phyloP scores from a whole-genome alignment of 2,888 invertebrate genomes.

The Stegophylla sp. region DNA sequence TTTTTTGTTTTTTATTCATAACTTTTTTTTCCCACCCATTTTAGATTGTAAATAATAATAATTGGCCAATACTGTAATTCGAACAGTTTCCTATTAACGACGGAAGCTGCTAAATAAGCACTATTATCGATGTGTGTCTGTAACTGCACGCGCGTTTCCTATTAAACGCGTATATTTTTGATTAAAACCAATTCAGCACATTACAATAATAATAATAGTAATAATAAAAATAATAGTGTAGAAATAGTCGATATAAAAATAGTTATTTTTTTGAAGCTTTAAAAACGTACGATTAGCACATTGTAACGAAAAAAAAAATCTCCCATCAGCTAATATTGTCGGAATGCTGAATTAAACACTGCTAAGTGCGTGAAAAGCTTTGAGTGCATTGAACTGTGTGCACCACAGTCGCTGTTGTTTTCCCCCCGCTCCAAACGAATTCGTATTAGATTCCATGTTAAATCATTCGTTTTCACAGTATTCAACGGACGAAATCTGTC shows the following conservation, averaged over 20 bases:
- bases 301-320: background rate
- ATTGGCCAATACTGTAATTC: slow-evolving; percentile 32
- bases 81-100: slow-evolving; percentile 16
- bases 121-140: background rate
- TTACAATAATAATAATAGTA: no score
- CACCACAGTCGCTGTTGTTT: no score
- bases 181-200: slow-evolving; percentile 14
- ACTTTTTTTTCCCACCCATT: background rate
- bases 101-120: slow-evolving; percentile 46
- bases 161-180: slow-evolving; percentile 13
- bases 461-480: no score
- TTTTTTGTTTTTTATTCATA: background rate
- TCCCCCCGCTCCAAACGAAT: no score
- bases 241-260: background rate
- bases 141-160: background rate
- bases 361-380: background rate
- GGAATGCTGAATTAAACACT: background rate
- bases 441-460: no score
- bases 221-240: background rate
- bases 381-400: slow-evolving; percentile 1
- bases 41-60: background rate
- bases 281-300: background rate
- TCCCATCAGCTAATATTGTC: background rate
- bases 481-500: no score
- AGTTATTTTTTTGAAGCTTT: background rate